Evolutionary conservation across 1,140 invertebrate species (phyloP).

Genomic region (Dolichoris vasculosae): DNA sequence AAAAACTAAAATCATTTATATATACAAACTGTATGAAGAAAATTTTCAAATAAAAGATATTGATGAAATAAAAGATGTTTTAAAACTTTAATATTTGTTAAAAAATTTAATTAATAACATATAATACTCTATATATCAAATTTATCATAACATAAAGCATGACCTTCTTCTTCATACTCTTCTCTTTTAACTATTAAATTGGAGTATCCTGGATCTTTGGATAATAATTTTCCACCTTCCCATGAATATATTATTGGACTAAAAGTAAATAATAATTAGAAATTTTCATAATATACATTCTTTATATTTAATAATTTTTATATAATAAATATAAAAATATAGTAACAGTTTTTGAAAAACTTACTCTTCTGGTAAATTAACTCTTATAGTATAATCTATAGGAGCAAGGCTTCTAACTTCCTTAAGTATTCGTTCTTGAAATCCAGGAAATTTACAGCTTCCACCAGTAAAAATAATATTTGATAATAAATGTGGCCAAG

Average conservation of each 20-base stretch:
- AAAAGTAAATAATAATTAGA: conserved; percentile 39
- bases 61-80: background rate
- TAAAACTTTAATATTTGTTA: conserved; percentile 8
- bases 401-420: conserved; percentile 88
- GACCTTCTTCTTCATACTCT: conserved; percentile 92
- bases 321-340: background rate
- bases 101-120: conserved; percentile 17
- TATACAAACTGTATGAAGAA: background rate
- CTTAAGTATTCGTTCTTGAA: conserved; percentile 85
- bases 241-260: conserved; percentile 90
- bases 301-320: background rate
- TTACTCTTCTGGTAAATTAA: conserved; percentile 82
- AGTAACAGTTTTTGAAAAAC: conserved; percentile 49
- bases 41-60: background rate
- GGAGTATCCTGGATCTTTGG: conserved; percentile 83
- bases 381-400: conserved; percentile 83
- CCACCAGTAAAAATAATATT: conserved; percentile 97
- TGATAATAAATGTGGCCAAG: conserved; percentile 86
- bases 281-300: conserved; percentile 22
- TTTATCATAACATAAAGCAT: conserved; percentile 79
- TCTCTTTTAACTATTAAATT: conserved; percentile 85
- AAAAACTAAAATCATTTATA: background rate
- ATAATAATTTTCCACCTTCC: conserved; percentile 87
- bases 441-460: conserved; percentile 87
- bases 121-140: conserved; percentile 78